Evolutionary conservation across 2,888 invertebrate genomes (phyloP), one percentile per base, ranked within the genome.

Genomic region (Conops quadrifasciatus): DNA sequence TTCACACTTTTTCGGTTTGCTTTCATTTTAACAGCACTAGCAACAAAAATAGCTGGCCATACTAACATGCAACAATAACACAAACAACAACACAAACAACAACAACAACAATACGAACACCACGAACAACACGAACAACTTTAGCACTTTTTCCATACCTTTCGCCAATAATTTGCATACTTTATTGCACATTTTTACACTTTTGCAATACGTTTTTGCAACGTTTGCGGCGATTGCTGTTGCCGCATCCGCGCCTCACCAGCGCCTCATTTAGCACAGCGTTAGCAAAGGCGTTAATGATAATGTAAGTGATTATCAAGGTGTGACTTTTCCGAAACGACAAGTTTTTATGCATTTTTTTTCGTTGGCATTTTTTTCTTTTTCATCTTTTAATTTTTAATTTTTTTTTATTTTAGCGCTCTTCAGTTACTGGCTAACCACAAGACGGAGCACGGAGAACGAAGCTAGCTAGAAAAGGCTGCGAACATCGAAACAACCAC

Each of bases 11-110:
- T 7, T 43, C 62, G 36, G 62, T 65, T 68, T 70, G 66, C 51
- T 73, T 15, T 56, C 65, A 59, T 58, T 60, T 77, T 74, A 75
- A 73, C 72, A 72, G 67, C 75, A 74, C 73, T 73, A 75, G 71
- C 71, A 72, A 62, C 71, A 74, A 60, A 67, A 66, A 21, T 58
- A 72, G n/a, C n/a, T n/a, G 76, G 74, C 73, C 72, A 78, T 75
- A 78, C 78, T 76, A 77, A 78, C 56, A 36, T 53, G 45, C 60
- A 71, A 67, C 59, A 56, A 51, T 56, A 69, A 53, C 36, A 70
- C 72, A 67, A 64, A n/a, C 51, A 66, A 67, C 66, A 66, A 68
- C 36, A 45, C 43, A 30, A 30, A 43, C 67, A 75, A 67, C 51
- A 56, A 64, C 45, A 69, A 64, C 62, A 13, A 69, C 67, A 72